Conservation (phyloP, 2,888 invertebrate species). For the Heliconius ismenius region DNA sequence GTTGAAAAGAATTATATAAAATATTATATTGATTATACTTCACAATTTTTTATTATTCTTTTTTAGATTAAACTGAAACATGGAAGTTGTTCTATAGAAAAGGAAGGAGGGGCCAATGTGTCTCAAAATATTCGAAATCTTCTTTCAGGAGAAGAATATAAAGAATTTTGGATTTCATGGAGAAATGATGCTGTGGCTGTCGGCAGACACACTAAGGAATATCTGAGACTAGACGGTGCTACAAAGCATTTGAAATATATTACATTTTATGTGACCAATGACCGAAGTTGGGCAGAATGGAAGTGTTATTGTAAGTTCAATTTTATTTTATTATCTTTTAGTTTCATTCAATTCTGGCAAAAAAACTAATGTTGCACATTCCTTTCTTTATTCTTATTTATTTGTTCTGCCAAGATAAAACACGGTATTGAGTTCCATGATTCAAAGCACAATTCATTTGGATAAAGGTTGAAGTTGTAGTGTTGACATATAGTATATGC, state of each 20-base stretch:
- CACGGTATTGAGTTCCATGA: too few species aligned
- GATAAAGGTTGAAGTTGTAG: too few species aligned
- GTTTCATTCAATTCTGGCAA: neutral
- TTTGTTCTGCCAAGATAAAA: too few species aligned
- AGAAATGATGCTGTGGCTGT: neutral
- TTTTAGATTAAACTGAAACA: neutral
- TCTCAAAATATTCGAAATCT: neutral
- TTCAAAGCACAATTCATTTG: too few species aligned
- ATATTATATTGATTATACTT: too few species aligned
- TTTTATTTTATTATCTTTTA: neutral
- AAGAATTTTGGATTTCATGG: conserved; percentile 6
- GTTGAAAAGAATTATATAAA: too few species aligned
- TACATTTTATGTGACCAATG: neutral
- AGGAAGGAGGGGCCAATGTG: neutral
- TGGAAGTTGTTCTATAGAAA: neutral
- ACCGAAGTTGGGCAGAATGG: neutral
- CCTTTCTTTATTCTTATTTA: too few species aligned
- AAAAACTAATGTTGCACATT: neutral
- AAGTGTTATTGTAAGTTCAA: conserved; percentile 1
- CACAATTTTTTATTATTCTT: neutral
- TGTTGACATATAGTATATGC: too few species aligned
- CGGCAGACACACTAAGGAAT: neutral
- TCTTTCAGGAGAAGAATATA: neutral
- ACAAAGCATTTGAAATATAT: neutral
- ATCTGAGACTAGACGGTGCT: neutral